Base-by-base conservation (phyloP, 30 jellyfish, hydroid and myxozoan genomes). In the Chrysaora quinquecirrha region DNA sequence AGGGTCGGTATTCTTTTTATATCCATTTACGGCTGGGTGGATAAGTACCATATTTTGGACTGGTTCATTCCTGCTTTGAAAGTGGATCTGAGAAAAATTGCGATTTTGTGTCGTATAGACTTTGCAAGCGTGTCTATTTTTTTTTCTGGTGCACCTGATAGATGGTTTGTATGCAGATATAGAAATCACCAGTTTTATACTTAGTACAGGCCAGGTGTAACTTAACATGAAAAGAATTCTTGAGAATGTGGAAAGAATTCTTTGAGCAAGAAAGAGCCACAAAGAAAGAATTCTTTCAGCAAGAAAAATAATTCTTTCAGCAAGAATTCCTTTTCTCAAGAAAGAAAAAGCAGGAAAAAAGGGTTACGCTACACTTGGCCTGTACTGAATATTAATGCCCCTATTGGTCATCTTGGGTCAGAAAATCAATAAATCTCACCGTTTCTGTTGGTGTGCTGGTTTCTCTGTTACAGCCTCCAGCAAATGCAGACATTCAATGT, bases 141-240 rank as follows among this genome's bases (percentile, higher is more conserved):
- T n/a, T n/a, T n/a, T n/a, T n/a, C n/a, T n/a, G n/a, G n/a, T n/a
- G n/a, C n/a, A n/a, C n/a, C n/a, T n/a, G n/a, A n/a, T n/a, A n/a
- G n/a, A n/a, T n/a, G n/a, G n/a, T n/a, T n/a, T n/a, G n/a, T n/a
- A n/a, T n/a, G n/a, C n/a, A n/a, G n/a, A n/a, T n/a, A n/a, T n/a
- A n/a, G n/a, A n/a, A n/a, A n/a, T n/a, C n/a, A n/a, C n/a, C n/a
- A n/a, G n/a, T n/a, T n/a, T n/a, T n/a, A n/a, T n/a, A n/a, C n/a
- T n/a, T n/a, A n/a, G 54, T 38, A 52, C 68, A 52, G 68, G 68
- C 68, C 68, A 52, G 12, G 68, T 52, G 68, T 52, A 52, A 52
- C 29, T 52, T 52, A 52, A 52, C 68, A 52, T 52, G 27, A 52
- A 52, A 52, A 52, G 68, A 52, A 52, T 52, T 20, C 68, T 52